Evolutionary conservation across 2,797 vertebrate species (phyloP).

Genomic region (Allobates femoralis): DNA sequence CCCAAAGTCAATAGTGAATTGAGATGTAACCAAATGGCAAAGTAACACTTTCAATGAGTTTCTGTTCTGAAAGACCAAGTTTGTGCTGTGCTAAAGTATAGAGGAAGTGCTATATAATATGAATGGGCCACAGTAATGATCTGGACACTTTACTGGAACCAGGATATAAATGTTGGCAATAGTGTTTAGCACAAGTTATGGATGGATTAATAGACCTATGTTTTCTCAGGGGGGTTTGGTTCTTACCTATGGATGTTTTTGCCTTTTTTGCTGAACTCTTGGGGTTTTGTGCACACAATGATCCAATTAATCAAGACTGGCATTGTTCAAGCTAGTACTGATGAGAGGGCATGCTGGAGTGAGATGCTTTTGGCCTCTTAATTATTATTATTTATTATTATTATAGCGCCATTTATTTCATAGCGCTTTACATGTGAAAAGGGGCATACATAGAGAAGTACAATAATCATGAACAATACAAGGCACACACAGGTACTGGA

Average conservation of each 20-base stretch:
- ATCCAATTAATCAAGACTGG: too few species aligned
- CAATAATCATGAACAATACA: too few species aligned
- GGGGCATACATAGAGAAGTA: too few species aligned
- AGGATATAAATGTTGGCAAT: slow-evolving; percentile 8
- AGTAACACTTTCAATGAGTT: slow-evolving; percentile 35
- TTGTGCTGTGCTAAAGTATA: background rate
- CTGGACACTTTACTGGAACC: slow-evolving; percentile 10
- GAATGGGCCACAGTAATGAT: slow-evolving; percentile 24
- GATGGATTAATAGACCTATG: background rate
- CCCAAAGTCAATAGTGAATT: slow-evolving; percentile 46
- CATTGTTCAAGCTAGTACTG: too few species aligned
- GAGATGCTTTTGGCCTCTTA: too few species aligned
- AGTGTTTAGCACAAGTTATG: background rate
- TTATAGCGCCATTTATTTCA: too few species aligned
- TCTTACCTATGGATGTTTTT: too few species aligned
- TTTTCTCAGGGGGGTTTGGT: background rate
- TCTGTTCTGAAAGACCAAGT: slow-evolving; percentile 21
- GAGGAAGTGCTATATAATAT: slow-evolving; percentile 5
- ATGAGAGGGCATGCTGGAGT: too few species aligned
- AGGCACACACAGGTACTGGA: too few species aligned
- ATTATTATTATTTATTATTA: too few species aligned
- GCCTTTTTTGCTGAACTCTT: background rate
- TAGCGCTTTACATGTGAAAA: too few species aligned
- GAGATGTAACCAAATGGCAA: slow-evolving; percentile 18
- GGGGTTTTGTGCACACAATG: too few species aligned